Evolutionary conservation across 2,888 invertebrate species (phyloP), one percentile per base, ranked within the genome.

Genomic region (Lymantria monacha): DNA sequence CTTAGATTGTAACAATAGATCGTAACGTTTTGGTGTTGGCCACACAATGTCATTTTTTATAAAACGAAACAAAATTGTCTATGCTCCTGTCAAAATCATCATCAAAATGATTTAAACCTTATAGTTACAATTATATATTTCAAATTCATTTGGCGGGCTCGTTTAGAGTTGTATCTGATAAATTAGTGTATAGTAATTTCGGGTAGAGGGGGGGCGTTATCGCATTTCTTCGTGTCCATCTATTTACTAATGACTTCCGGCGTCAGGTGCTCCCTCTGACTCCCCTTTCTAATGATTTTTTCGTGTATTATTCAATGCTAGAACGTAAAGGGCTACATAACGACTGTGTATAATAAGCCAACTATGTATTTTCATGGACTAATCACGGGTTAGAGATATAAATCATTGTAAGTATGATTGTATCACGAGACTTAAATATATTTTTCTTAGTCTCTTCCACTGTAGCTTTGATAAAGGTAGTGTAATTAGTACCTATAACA

Each of bases 201-300:
- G 79, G 85, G 82, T 75, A 83, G 86, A 83, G 79, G 74, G 76
- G 22, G 83, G 86, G 87, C 77, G 84, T 85, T 88, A 88, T 88
- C 89, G 77, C 72, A 69, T 69, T 72, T 70, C 69, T 73, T 79
- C 74, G 79, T 81, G 87, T 82, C 86, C 87, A 86, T 90, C 87
- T 89, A 91, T 91, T 91, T 89, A 87, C 83, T 91, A 91, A 91
- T 91, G 89, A 90, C 88, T 90, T 91, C 90, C 90, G 87, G 81
- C 85, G 86, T 87, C 90, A 90, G 90, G 90, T 89, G 88, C 74
- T 72, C 76, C 80, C 74, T 12, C 69, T 67, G 57, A 70, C 74
- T 74, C 74, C 79, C 76, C 70, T 72, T 70, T 55, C 68, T 74
- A 78, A 81, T 79, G 74, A 71, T 80, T 77, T 79, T 83, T 81